Percentiles rank a stretch among this genome's conserved stretches.
Conservation (phyloP, 2,113 vertebrate species). For the Cebidichthys violaceus region DNA sequence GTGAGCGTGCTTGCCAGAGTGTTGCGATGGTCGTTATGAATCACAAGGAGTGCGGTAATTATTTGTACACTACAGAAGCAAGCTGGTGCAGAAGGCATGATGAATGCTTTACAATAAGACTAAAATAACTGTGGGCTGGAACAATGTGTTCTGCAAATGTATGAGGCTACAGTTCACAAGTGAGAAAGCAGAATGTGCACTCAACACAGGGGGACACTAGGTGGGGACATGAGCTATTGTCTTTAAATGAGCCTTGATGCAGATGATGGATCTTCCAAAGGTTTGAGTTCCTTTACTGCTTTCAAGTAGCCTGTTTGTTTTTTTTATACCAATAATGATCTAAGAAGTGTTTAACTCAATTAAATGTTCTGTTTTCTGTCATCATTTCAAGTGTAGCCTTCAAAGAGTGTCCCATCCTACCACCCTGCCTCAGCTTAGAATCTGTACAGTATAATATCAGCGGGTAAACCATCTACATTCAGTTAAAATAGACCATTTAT, state of each 20-base stretch:
- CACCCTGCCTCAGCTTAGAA: not conserved
- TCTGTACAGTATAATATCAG: not conserved
- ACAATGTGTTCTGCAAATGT: conserved; percentile 4
- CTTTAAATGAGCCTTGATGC: not conserved
- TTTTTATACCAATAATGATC: not conserved
- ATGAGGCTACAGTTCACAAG: not conserved
- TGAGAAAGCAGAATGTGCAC: not conserved
- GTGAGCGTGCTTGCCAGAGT: not conserved
- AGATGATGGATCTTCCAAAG: not conserved
- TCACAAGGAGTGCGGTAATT: conserved; percentile 30
- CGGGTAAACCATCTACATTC: not conserved
- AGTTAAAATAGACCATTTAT: not conserved
- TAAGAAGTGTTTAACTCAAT: not conserved
- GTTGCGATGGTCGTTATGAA: conserved; percentile 31
- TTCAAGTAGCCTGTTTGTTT: not conserved
- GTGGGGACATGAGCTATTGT: not conserved
- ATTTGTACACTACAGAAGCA: conserved; percentile 26
- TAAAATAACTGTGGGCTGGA: conserved; percentile 24
- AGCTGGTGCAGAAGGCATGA: conserved; percentile 23
- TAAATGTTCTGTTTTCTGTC: not conserved
- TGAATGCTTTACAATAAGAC: conserved; percentile 20
- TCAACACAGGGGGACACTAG: not conserved
- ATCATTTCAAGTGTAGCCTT: not conserved
- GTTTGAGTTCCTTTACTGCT: not conserved
- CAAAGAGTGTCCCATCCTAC: not conserved